Base-by-base conservation (phyloP, 2,113 vertebrate genomes). In the Grantiella picta region DNA sequence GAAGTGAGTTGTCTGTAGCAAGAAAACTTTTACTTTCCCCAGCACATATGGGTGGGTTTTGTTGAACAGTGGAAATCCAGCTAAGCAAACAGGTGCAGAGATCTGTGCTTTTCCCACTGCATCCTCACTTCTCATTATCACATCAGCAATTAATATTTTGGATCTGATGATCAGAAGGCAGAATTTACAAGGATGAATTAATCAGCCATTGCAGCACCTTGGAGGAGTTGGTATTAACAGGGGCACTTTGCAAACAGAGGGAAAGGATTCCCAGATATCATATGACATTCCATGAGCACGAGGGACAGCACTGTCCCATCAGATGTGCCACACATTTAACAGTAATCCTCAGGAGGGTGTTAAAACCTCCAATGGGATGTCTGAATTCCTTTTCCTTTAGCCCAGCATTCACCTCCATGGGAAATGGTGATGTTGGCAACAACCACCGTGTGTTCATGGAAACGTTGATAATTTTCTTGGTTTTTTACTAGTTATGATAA, bases 101-200 rank as follows among this genome's bases (percentile, higher is more conserved):
- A 78, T 22, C 61, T 8, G 3, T 2, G 8, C 31, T 65, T 73
- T 53, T 19, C 59, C 44, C 29, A 22, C 16, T 61, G 33, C 59
- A 36, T 33, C 68, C 40, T 71, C 29, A 83, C 17, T 57, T 22
- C 85, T 85, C 65, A 49, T 80, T 72, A 82, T 15, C 70, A 59
- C n/a, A 49, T 7, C 6, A 15, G 45, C 47, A 90, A 89, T 73
- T 90, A 89, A 57, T 64, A 36, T 66, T 80, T 92, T 64, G 33
- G 42, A 35, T 72, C 90, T 70, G 89, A 94, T 72, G 64, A 96
- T 54, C 25, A 20, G 89, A 57, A 93, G 31, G 59, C 57, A 60
- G 61, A 68, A 69, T 75, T 92, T 70, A 57, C 20, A 81, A 53
- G n/a, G 60, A 59, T 72, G 64, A 93, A 94, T 86, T 92, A 83